Evolutionary conservation across 2,113 vertebrate species (phyloP).

Genomic region (Ictidomys tridecemlineatus): DNA sequence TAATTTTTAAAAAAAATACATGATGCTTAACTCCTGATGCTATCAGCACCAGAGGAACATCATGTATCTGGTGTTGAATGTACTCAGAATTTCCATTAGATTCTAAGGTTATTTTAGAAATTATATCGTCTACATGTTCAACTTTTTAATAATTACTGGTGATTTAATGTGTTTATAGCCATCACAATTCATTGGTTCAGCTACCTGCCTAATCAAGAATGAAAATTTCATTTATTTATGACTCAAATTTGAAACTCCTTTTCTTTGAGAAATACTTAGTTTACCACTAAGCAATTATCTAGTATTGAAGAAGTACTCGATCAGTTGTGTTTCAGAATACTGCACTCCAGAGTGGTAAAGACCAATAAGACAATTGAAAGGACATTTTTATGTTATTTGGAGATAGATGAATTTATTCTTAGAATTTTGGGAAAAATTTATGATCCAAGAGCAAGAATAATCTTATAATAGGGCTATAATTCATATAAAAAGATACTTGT

Average conservation of each 20-base stretch:
- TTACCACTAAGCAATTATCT: neutral
- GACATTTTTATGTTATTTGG: neutral
- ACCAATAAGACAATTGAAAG: neutral
- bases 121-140: neutral
- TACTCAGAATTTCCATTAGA: neutral
- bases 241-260: neutral
- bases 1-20: neutral
- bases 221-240: neutral
- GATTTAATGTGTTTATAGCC: neutral
- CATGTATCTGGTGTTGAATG: neutral
- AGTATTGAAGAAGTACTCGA: neutral
- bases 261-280: constrained; percentile 9
- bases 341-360: neutral
- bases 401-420: neutral
- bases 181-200: neutral
- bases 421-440: neutral
- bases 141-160: neutral
- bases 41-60: neutral
- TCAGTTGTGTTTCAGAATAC: neutral
- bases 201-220: neutral
- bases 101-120: neutral
- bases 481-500: neutral
- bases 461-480: neutral
- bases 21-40: neutral
- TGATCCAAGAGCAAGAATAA: neutral